phyloP scores from a whole-genome alignment of 2,113 vertebrate species.

The Atherinomorus stipes region DNA sequence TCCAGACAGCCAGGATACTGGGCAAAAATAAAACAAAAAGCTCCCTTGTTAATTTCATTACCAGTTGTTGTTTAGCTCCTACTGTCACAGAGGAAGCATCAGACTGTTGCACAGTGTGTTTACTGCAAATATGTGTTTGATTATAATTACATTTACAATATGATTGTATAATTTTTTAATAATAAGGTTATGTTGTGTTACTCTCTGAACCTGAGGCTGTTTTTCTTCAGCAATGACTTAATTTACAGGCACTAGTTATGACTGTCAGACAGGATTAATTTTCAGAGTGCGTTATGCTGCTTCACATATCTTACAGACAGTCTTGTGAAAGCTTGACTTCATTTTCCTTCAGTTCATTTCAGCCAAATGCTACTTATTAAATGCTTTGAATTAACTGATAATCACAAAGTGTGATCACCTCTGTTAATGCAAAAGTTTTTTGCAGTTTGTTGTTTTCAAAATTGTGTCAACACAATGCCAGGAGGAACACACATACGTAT shows the following conservation, averaged over 20 bases:
- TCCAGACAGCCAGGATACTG: conserved; percentile 41
- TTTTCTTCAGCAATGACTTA: neutral
- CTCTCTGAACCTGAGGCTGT: neutral
- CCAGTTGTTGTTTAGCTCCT: conserved; percentile 41
- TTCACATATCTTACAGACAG: no score
- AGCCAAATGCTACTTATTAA: no score
- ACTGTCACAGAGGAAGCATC: conserved; percentile 61
- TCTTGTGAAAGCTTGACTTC: no score
- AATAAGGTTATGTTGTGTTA: neutral
- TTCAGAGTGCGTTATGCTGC: neutral
- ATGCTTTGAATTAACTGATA: no score
- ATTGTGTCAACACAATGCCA: no score
- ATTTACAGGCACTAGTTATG: neutral
- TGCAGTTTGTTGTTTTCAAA: neutral
- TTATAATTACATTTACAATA: conserved; percentile 19
- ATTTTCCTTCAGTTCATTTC: no score
- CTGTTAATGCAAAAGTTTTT: neutral
- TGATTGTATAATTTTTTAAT: conserved; percentile 21
- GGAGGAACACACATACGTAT: neutral
- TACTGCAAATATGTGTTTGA: conserved; percentile 49
- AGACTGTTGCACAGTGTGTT: conserved; percentile 55
- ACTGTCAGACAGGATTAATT: neutral
- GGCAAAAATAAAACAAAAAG: conserved; percentile 52
- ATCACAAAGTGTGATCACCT: no score
- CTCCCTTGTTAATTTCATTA: conserved; percentile 64